Base-by-base conservation (phyloP, 2,113 vertebrate genomes). In the Monopterus albus region DNA sequence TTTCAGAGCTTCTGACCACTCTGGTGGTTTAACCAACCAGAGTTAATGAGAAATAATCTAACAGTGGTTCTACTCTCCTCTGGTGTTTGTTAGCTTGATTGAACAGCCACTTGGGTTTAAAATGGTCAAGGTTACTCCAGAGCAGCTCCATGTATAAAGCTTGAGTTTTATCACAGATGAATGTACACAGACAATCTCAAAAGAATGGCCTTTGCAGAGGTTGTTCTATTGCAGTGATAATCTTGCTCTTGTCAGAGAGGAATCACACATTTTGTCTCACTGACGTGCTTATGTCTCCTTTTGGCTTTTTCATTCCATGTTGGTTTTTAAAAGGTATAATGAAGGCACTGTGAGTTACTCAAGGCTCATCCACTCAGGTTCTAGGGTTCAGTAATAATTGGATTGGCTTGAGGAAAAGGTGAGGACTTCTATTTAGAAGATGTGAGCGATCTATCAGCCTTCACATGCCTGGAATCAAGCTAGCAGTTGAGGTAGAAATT, bases 401-500 rank as follows among this genome's bases (percentile, higher is more conserved):
- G 81, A 87, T 89, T 90, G 86, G 87, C 81, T 81, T 73, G 50
- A 75, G 68, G 77, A 65, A 70, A 78, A 87, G 77, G 72, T 76
- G 71, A 84, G 68, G 72, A 57, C 66, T 86, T 86, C 77, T 70
- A 50, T 90, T 90, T 70, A 63, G 82, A 79, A 82, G 66, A 67
- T 84, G 62, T 55, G 53, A 78, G 84, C 58, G 83, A 93, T 91
- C 87, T 81, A 85, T 88, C 89, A 91, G 78, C 52, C 67, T 46
- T 18, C 64, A 60, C 73, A 64, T 45, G 74, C 70, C 56, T 59
- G 74, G 77, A 88, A 85, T 90, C 84, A 88, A 89, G 91, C 87
- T 72, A 71, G 79, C 78, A 61, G 79, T 79, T 73, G 75, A 82
- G 70, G 84, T 82, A 87, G 83, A 92, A 92, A 92, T 93, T 90